Evolutionary conservation across 2,888 invertebrate species (phyloP).

Genomic region (Pseudanteris insignis): DNA sequence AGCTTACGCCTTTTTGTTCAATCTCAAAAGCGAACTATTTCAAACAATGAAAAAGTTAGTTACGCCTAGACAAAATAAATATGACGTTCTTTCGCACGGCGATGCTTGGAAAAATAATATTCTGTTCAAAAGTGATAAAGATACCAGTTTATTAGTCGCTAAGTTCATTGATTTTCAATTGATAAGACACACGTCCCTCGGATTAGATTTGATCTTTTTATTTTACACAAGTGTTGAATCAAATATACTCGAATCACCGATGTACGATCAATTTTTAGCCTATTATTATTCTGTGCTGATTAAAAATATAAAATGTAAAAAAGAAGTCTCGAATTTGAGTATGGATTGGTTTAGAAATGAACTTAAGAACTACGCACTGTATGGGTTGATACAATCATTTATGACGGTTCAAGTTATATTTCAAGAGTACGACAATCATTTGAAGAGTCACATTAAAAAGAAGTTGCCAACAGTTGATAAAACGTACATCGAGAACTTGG

Average conservation of each 20-base stretch:
- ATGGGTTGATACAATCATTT: constrained; percentile 50
- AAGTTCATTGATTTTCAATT: constrained; percentile 54
- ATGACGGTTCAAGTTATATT: constrained; percentile 49
- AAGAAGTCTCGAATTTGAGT: constrained; percentile 4
- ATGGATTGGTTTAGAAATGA: constrained; percentile 49
- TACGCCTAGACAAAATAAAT: constrained; percentile 22
- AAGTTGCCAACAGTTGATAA: constrained; percentile 1
- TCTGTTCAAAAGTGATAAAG: constrained; percentile 49
- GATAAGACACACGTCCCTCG: constrained; percentile 50
- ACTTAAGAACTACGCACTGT: constrained; percentile 48
- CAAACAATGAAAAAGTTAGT: constrained; percentile 42
- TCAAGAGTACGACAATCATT: constrained; percentile 23
- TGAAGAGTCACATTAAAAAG: neutral
- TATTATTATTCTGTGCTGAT: constrained; percentile 47
- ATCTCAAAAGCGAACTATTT: constrained; percentile 15
- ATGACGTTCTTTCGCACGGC: constrained; percentile 54
- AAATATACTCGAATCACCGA: constrained; percentile 44
- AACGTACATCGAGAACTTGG: neutral
- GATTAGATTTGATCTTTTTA: constrained; percentile 56
- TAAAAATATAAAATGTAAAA: constrained; percentile 24
- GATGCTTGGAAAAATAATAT: constrained; percentile 59
- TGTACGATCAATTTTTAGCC: constrained; percentile 47
- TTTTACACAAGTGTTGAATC: constrained; percentile 52
- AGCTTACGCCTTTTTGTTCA: constrained; percentile 23
- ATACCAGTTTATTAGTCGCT: constrained; percentile 15